Base-by-base conservation (phyloP, 2,888 invertebrate species). In the Slavum lentiscoides region DNA sequence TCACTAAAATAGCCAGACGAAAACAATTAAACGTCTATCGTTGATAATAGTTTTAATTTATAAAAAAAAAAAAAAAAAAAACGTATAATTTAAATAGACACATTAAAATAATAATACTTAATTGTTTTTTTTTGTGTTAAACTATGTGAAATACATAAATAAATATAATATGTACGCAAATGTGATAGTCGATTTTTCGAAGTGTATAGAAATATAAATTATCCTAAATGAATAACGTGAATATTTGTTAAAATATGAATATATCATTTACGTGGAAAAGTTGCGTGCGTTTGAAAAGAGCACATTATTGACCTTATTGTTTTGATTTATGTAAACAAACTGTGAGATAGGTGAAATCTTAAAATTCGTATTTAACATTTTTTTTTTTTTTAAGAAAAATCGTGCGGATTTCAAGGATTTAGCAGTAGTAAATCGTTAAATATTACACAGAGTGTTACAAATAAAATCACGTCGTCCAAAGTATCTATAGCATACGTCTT, bases 21-120 rank as follows among this genome's bases (percentile, higher is more conserved):
- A 74, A 74, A 66, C 74, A 55, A 74, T 74, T 74, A 74, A 30
- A 64, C 21, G 55, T 66, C 21, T 55, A 66, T 66, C 66, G 19
- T 37, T n/a, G 55, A 74, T 74, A 58, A 58, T 17, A 21, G n/a
- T 74, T 74, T 37, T 37, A 74, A 55, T 55, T 64, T 55, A 55
- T 4, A 17, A 53, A 21, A 74, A 49, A 49, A 13, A 49, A 49
- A 49, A 66, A 3, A 49, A 49, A 49, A 13, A 13, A 49, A 55
- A 66, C n/a, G 17, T 21, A 15, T 55, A 21, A 74, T 74, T 66
- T 39, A 21, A 66, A 39, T 66, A 8, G 11, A 55, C 39, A 39
- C 66, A 74, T 64, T 37, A 64, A 37, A 17, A 74, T 64, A 21
- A 74, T 64, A 37, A 64, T 53, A 64, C n/a, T 74, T 64, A 49